phyloP scores from a whole-genome alignment of 2,888 invertebrate species.

The Ypsolopha scabrella region DNA sequence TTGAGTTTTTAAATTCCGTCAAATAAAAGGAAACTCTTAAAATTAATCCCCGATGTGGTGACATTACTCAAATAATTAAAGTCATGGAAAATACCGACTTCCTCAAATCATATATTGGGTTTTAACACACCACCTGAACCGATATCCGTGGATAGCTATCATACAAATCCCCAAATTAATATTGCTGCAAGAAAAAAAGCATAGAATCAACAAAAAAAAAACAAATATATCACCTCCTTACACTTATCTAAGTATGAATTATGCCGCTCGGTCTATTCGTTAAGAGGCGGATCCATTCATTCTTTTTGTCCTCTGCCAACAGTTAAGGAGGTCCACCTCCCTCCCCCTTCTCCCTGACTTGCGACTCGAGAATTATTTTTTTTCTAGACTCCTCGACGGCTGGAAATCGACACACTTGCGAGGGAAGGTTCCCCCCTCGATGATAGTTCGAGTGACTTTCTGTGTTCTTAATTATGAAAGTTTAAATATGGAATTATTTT shows the following conservation, averaged over 20 bases:
- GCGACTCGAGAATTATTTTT: constrained; percentile 66
- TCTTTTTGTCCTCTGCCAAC: constrained; percentile 66
- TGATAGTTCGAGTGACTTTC: constrained; percentile 64
- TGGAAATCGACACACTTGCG: constrained; percentile 68
- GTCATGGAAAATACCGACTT: no score
- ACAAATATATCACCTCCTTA: constrained; percentile 61
- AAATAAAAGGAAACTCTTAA: no score
- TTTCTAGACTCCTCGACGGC: constrained; percentile 58
- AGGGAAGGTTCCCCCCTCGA: constrained; percentile 51
- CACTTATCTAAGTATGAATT: constrained; percentile 68
- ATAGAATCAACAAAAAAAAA: constrained; percentile 23
- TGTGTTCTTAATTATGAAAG: constrained; percentile 31
- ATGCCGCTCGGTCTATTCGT: constrained; percentile 70
- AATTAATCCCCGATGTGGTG: no score
- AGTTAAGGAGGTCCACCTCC: constrained; percentile 60
- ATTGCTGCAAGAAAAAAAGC: no score
- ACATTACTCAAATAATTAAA: no score
- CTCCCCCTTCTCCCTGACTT: constrained; percentile 41
- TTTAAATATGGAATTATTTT: constrained; percentile 31
- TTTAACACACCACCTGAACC: no score
- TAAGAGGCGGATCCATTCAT: constrained; percentile 70
- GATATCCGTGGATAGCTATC: no score
- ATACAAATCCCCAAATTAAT: no score
- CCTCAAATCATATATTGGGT: no score
- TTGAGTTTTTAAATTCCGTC: no score